Percentiles rank a stretch among this genome's conserved stretches.
phyloP scores from a whole-genome alignment of 2,113 vertebrate species.

The Chamaea fasciata region DNA sequence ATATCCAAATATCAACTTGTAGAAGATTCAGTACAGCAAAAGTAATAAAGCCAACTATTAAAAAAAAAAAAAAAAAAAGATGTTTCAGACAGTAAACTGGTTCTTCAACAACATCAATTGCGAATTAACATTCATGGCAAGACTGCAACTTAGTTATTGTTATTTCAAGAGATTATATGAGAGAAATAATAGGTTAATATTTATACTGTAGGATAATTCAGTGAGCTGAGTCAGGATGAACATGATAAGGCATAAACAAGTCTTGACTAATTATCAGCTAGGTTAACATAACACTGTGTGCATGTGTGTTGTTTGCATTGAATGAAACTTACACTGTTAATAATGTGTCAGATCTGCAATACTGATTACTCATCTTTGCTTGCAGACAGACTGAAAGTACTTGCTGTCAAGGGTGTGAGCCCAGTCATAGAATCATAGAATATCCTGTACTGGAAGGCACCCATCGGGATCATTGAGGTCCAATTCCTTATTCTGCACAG shows the following conservation, averaged over 20 bases:
- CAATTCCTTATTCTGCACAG: neutral
- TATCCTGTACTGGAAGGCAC: neutral
- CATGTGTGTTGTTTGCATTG: fast-evolving
- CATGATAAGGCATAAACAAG: neutral
- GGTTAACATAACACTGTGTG: neutral
- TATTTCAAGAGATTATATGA: neutral
- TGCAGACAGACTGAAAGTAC: neutral
- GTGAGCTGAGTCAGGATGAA: neutral
- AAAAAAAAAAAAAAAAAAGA: neutral
- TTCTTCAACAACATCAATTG: neutral
- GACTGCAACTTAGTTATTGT: neutral
- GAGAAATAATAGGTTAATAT: neutral
- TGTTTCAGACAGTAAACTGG: neutral
- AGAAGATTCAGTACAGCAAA: neutral
- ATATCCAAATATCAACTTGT: neutral
- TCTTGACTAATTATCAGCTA: neutral
- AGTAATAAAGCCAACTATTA: neutral
- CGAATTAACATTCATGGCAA: neutral
- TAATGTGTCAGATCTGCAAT: neutral
- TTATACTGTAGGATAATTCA: neutral
- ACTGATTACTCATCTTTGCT: neutral
- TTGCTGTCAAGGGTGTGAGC: neutral
- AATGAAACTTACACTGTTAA: neutral
- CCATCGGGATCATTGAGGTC: no score
- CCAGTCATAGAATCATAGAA: neutral